These are phyloP conservation scores for Sceliomorpha sp. DNA, from an alignment of 2,888 invertebrate species.

Conservation along the genomic window DNA sequence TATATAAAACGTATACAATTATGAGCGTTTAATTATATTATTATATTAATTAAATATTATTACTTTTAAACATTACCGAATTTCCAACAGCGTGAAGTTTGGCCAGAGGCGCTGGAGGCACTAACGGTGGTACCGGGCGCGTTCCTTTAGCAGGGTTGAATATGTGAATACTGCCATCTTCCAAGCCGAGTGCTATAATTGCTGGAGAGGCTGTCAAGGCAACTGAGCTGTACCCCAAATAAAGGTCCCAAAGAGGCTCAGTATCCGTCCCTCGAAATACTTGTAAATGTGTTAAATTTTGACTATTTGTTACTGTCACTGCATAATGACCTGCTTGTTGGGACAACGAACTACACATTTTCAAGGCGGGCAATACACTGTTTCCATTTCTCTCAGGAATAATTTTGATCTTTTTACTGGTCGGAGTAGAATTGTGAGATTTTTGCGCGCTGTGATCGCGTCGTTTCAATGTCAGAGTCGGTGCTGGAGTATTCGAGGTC, in stretches of 20 bases:
- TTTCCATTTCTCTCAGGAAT: slow-evolving; percentile 66
- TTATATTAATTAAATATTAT: not conserved
- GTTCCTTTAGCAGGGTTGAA: slow-evolving; percentile 76
- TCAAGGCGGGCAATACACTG: slow-evolving; percentile 71
- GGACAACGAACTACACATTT: slow-evolving; percentile 71
- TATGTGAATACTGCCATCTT: slow-evolving; percentile 72
- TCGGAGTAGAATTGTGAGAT: slow-evolving; percentile 57
- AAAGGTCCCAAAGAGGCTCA: slow-evolving; percentile 75
- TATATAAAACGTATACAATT: slow-evolving; percentile 10
- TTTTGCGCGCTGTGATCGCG: slow-evolving; percentile 72
- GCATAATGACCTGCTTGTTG: slow-evolving; percentile 78
- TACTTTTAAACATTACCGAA: slow-evolving; percentile 60
- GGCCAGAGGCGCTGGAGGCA: slow-evolving; percentile 75
- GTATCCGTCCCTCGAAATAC: slow-evolving; percentile 74
- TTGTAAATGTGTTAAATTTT: slow-evolving; percentile 74
- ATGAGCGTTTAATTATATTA: no score
- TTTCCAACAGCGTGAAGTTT: slow-evolving; percentile 76
- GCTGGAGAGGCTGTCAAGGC: slow-evolving; percentile 76
- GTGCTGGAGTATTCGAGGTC: slow-evolving; percentile 57
- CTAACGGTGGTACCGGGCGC: slow-evolving; percentile 73
- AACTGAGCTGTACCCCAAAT: slow-evolving; percentile 74
- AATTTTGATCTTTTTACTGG: slow-evolving; percentile 70
- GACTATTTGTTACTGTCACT: slow-evolving; percentile 73
- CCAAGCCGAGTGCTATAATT: slow-evolving; percentile 74
- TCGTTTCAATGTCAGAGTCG: slow-evolving; percentile 69